Base-by-base conservation (phyloP, 2,797 vertebrate genomes). In the Molossus molossus region DNA sequence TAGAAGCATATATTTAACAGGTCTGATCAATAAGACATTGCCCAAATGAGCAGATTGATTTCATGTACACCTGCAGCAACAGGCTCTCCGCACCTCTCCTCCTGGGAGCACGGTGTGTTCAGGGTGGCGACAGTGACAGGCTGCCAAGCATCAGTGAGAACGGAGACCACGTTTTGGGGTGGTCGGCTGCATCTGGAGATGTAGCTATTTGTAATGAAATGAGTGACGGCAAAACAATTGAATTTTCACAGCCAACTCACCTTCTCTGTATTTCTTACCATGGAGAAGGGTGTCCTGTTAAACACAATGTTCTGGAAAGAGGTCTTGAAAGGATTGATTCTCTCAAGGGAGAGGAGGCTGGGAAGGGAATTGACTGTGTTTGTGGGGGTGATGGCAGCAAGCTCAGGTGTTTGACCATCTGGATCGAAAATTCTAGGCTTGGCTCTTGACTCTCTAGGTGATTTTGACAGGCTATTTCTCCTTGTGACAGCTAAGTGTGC, bases 1-100 rank as follows among this genome's bases (percentile, higher is more conserved):
- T 75, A 88, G 58, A 93, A 94, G 91, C 69, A 84, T 53, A 27
- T 21, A 80, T 96, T 96, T 94, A 97, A 86, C 64, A 94, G 90
- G 2, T 87, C 23, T 60, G 82, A 97, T 96, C 90, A 91, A 96
- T 67, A 97, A 73, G 50, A 97, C 60, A 96, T 85, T 97, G n/a
- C 92, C 77, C 96, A 96, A 96, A 97, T 45, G 23, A 95, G 14
- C n/a, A 33, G 9, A 87, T 50, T 94, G 96, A 84, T 96, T 98
- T 96, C 96, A 93, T 96, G 97, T 96, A 75, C 23, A 95, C 40
- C 37, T 97, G 48, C 72, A 91, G 27, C 92, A 72, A 15, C 67
- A 50, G 67, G 6, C 64, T 73, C 64, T 91, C 76, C 72, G 53
- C 9, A 27, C 65, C 6, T 94, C 18, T 3, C 57, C n/a, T 83